Evolutionary conservation across 2,888 invertebrate genomes (phyloP), one percentile per base, ranked within the genome.

Genomic region (Pimpla rufipes): DNA sequence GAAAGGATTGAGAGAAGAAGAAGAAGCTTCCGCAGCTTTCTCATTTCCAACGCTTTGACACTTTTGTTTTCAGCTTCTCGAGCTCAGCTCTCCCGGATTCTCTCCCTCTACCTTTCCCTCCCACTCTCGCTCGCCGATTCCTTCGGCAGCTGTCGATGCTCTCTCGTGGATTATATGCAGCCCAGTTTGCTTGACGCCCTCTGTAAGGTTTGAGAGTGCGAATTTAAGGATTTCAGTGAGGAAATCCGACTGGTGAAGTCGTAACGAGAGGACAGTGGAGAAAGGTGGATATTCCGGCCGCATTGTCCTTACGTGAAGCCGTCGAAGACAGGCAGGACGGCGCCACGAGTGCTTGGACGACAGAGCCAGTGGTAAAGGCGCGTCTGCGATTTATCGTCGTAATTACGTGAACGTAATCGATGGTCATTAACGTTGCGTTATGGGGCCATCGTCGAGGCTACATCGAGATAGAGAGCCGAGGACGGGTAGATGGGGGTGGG

Each of bases 401-500:
- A 92, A 92, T 92, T 92, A 92, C 89, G 85, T 80, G 87, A 86
- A 85, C 87, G 89, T 91, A 90, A 91, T 91, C 90, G 90, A 91
- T 90, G 89, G 88, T 92, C 91, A 91, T 91, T 92, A 91, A 91
- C 88, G 91, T 90, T 87, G 89, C 87, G 88, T 91, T 91, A 91
- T 90, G 88, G 68, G 78, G 88, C 90, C 85, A 79, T 88, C 87
- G 88, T 85, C 16, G 80, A 78, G 80, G 74, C 83, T 78, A 88
- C 87, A 87, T 86, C 88, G 87, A 73, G 82, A 85, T 78, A 81
- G 70, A 55, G 76, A 67, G 21, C 23, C 66, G 23, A 37, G 37
- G 37, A 23, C n/a, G 23, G 73, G 73, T n/a, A 62, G 79, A 67
- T 67, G 57, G 29, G 67, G 52, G 79, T 75, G 67, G 67, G 66